phyloP scores from a whole-genome alignment of 2,113 vertebrate species.

The Canis aureus region DNA sequence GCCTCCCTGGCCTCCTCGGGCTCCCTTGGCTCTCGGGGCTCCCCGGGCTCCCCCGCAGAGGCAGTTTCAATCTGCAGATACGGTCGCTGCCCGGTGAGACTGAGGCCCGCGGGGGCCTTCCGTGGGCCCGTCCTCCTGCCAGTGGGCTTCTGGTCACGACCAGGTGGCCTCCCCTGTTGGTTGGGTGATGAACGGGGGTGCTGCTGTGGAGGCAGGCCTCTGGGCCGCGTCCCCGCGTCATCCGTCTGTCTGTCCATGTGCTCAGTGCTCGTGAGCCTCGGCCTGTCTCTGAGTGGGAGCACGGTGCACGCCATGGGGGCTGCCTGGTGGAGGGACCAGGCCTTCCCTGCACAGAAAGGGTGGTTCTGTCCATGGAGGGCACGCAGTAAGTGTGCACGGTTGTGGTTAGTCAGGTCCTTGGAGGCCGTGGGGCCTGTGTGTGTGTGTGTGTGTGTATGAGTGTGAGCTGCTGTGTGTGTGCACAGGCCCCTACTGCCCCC shows the following conservation, averaged over 20 bases:
- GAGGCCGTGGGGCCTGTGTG: rapidly evolving
- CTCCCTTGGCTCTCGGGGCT: too few relatives aligned
- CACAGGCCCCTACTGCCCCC: rapidly evolving
- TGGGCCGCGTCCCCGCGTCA: neutral
- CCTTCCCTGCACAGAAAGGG: neutral
- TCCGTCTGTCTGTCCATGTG: neutral
- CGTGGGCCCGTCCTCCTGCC: rapidly evolving
- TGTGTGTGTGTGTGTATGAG: too few relatives aligned
- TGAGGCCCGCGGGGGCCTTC: neutral
- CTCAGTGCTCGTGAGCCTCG: neutral
- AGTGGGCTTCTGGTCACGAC: neutral
- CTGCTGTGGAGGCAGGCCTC: too few relatives aligned
- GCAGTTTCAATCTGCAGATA: too few relatives aligned
- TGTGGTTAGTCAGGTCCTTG: rapidly evolving
- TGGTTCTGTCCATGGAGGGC: rapidly evolving
- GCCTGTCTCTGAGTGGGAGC: neutral
- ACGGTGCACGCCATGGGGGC: rapidly evolving
- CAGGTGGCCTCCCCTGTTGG: rapidly evolving
- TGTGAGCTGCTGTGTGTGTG: too few relatives aligned
- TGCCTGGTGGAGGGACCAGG: rapidly evolving
- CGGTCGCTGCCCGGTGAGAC: rapidly evolving
- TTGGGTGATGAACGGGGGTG: too few relatives aligned
- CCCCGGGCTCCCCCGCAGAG: too few relatives aligned
- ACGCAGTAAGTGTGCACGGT: rapidly evolving
- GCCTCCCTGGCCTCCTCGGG: too few relatives aligned